Conservation (phyloP, 2,113 vertebrate species). For the Corythoichthys intestinalis region DNA sequence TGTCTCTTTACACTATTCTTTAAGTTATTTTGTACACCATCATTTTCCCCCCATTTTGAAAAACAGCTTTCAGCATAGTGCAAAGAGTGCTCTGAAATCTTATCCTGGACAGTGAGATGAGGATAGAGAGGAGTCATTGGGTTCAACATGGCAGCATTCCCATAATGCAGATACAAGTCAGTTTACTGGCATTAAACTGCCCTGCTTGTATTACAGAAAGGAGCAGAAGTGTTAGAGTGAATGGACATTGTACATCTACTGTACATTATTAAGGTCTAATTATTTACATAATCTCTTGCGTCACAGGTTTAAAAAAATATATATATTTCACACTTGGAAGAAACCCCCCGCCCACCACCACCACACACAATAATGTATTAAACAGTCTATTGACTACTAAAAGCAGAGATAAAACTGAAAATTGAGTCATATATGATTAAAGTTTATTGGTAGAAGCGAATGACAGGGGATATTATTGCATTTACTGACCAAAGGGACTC, state of each 20-base stretch:
- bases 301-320: no score
- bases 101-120: constrained; percentile 31
- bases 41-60: constrained; percentile 31
- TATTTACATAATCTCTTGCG: not conserved
- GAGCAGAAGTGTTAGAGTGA: not conserved
- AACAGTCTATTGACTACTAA: no score
- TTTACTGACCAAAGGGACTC: not conserved
- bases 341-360: not conserved
- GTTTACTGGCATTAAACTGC: not conserved
- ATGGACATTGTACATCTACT: no score
- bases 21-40: constrained; percentile 20
- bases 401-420: not conserved
- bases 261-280: not conserved
- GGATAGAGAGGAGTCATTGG: constrained; percentile 51
- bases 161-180: constrained; percentile 48
- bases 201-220: not conserved
- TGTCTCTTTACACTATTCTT: not conserved
- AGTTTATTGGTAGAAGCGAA: not conserved
- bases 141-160: constrained; percentile 67
- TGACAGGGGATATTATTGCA: not conserved
- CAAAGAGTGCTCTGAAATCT: constrained; percentile 64
- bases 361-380: not conserved
- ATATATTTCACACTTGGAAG: not conserved
- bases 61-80: constrained; percentile 60
- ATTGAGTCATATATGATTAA: not conserved